Base-by-base conservation (phyloP, 2,113 vertebrate genomes). In the Pachyramphus minor region DNA sequence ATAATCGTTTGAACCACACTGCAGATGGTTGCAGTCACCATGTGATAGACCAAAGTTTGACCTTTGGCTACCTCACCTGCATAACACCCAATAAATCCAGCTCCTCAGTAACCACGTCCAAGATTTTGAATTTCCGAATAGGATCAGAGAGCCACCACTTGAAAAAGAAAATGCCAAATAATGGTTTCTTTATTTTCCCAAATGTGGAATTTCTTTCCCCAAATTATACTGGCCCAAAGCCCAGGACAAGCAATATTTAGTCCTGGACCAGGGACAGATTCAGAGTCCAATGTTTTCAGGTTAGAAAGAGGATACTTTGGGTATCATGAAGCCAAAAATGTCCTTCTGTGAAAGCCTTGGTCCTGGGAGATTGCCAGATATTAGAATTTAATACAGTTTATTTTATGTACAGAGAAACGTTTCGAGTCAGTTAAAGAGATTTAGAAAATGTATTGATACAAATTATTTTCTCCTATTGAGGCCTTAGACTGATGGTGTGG, bases 51-150 rank as follows among this genome's bases (percentile, higher is more conserved):
- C 39, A 30, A 59, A 87, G 49, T 58, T 24, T 89, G 69, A 94
- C 93, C 90, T 92, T 95, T 96, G 92, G 92, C 88, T 95, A 92
- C 88, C 56, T 92, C 80, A 93, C 85, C 85, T 93, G 75, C 73
- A 30, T 76, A 78, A 68, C 95, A 96, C 92, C 72, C 72, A 94
- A 95, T 97, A 96, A 96, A 96, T 96, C 86, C 69, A 84, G 25
- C 68, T 83, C 86, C 66, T 87, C 69, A n/a, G 80, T 78, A 93
- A 87, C 64, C 41, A 19, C 60, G 84, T 96, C 90, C 95, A 97
- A 94, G 83, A 87, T 88, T 93, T 75, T 56, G 72, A 39, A 66
- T 95, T 96, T 96, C 92, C 3, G 0, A 93, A 74, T 52, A 94
- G 68, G 79, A 72, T 96, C 88, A 81, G 81, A 94, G 68, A 90